Evolutionary conservation across 2,888 invertebrate species (phyloP).

Genomic region (Phalera bucephala): DNA sequence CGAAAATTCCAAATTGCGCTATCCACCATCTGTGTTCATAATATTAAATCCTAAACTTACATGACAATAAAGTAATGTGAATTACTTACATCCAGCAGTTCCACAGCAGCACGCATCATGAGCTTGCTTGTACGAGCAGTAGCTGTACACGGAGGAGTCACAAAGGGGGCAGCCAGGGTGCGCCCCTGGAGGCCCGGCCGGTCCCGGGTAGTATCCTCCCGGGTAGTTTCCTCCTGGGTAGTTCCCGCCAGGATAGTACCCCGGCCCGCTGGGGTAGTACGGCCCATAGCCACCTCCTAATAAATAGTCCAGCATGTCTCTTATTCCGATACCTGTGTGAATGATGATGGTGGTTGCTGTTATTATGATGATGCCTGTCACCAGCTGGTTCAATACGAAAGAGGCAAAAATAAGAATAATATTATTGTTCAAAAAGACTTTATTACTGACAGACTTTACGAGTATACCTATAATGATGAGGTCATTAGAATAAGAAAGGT

Average conservation of each 20-base stretch:
- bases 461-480: no score
- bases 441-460: no score
- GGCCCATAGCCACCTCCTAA: slow-evolving; percentile 65
- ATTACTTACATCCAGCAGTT: slow-evolving; percentile 70
- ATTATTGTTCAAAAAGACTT: no score
- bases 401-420: background rate
- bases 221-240: slow-evolving; percentile 33
- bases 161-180: slow-evolving; percentile 87
- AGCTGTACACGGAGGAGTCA: slow-evolving; percentile 90
- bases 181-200: slow-evolving; percentile 69
- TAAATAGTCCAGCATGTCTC: slow-evolving; percentile 75
- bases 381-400: background rate
- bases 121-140: slow-evolving; percentile 88
- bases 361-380: slow-evolving; percentile 30
- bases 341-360: slow-evolving; percentile 39
- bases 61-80: no score
- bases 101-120: slow-evolving; percentile 91
- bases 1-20: no score
- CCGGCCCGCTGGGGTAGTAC: slow-evolving; percentile 38
- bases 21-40: no score
- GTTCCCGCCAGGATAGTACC: slow-evolving; percentile 30
- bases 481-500: no score
- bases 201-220: slow-evolving; percentile 22
- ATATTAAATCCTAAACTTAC: no score
- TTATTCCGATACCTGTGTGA: slow-evolving; percentile 73